phyloP scores from a whole-genome alignment of 2,797 vertebrate genomes.

The Argentina silus region DNA sequence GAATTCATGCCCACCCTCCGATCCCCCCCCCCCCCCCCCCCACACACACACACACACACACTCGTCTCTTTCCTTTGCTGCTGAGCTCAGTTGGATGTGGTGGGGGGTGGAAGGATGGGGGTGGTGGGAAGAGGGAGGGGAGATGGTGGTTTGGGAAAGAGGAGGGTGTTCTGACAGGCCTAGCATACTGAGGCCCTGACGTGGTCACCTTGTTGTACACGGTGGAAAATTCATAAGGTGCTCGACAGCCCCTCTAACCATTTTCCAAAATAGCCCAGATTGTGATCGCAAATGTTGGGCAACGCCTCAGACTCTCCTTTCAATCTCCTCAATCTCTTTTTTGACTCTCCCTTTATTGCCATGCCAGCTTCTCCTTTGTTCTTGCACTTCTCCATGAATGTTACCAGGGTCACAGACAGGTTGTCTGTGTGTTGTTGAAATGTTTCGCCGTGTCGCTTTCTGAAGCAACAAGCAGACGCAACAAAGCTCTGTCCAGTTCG shows the following conservation, averaged over 20 bases:
- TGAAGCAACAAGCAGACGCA: neutral
- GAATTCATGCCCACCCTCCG: no score
- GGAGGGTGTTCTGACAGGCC: constrained; percentile 64
- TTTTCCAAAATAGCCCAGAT: constrained; percentile 62
- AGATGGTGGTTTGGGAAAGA: constrained; percentile 6
- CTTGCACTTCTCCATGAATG: no score
- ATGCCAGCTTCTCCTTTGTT: constrained; percentile 11
- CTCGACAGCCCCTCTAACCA: constrained; percentile 63
- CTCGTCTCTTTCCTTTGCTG: neutral
- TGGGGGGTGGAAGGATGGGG: constrained; percentile 1
- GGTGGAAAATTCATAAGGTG: constrained; percentile 57
- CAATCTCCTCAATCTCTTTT: neutral
- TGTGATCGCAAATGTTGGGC: neutral
- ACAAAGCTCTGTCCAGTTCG: neutral
- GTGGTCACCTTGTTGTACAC: constrained; percentile 43
- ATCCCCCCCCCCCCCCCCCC: no score
- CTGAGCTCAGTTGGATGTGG: constrained; percentile 17
- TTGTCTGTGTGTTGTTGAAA: neutral
- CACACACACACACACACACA: no score
- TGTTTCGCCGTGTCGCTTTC: neutral
- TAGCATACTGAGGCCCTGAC: constrained; percentile 49
- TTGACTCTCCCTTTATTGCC: neutral
- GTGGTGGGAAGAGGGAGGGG: constrained; percentile 2
- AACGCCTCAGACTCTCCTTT: neutral
- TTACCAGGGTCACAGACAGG: constrained; percentile 1